Percentiles rank a stretch among this genome's conserved stretches.
Evolutionary conservation across 1,140 invertebrate genomes (phyloP).

Genomic region (Temnothorax longispinosus): DNA sequence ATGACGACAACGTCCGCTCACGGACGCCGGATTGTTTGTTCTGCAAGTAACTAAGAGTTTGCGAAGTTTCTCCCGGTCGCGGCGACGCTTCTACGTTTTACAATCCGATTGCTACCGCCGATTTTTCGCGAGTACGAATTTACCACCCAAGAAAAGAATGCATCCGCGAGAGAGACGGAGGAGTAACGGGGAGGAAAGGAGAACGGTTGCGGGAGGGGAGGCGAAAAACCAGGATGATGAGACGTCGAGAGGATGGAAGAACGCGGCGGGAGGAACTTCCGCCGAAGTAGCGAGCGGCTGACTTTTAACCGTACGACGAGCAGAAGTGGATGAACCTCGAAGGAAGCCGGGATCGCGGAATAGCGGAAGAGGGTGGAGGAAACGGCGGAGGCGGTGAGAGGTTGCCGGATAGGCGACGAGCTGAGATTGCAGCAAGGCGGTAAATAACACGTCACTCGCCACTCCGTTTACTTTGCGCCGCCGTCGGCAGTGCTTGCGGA

Average conservation of each 20-base stretch:
- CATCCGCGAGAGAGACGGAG: neutral
- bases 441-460: slow-evolving; percentile 83
- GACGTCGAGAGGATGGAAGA: slow-evolving; percentile 63
- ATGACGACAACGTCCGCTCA: slow-evolving; percentile 26
- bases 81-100: neutral
- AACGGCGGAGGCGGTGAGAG: slow-evolving; percentile 38
- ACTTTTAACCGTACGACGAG: slow-evolving; percentile 73
- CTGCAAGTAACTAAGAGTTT: slow-evolving; percentile 20
- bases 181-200: neutral
- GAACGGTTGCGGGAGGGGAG: neutral
- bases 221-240: slow-evolving; percentile 27
- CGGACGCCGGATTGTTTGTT: slow-evolving; percentile 43
- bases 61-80: slow-evolving; percentile 8
- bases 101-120: neutral
- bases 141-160: slow-evolving; percentile 15
- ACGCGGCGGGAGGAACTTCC: slow-evolving; percentile 59
- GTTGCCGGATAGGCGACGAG: slow-evolving; percentile 73
- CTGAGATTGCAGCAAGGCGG: slow-evolving; percentile 81
- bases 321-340: slow-evolving; percentile 72
- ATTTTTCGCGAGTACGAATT: slow-evolving; percentile 36
- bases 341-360: slow-evolving; percentile 53
- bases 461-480: slow-evolving; percentile 80
- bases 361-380: slow-evolving; percentile 27
- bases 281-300: slow-evolving; percentile 69
- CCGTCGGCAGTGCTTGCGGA: slow-evolving; percentile 60